phyloP scores from a whole-genome alignment of 30 jellyfish, hydroid and myxozoan genomes.

The Catostylus mosaicus region DNA sequence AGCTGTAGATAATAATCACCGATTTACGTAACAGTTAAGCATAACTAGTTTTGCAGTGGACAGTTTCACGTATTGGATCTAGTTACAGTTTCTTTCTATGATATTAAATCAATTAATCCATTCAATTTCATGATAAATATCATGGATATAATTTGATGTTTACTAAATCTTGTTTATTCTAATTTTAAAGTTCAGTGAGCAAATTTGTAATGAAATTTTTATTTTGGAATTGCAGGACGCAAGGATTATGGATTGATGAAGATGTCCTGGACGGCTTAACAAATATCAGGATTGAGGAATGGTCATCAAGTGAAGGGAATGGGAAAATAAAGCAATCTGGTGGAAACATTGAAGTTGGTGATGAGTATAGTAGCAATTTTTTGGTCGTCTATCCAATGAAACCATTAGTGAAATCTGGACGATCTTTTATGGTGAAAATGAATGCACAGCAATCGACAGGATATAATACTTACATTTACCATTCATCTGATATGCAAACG shows the following conservation, averaged over 20 bases:
- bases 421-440: constrained; percentile 73
- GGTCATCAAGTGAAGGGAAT: constrained; percentile 47
- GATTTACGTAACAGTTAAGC: too few species aligned
- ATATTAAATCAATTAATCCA: too few species aligned
- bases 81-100: too few species aligned
- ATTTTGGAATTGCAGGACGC: constrained; percentile 9
- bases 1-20: too few species aligned
- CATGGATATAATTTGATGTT: too few species aligned
- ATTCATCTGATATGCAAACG: constrained; percentile 66
- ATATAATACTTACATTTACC: constrained; percentile 56
- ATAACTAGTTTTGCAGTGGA: too few species aligned
- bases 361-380: constrained; percentile 70
- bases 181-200: too few species aligned
- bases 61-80: too few species aligned
- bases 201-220: too few species aligned
- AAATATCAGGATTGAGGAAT: constrained; percentile 43
- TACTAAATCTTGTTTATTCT: too few species aligned
- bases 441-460: constrained; percentile 54
- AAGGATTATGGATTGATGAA: constrained; percentile 62
- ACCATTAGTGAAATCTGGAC: constrained; percentile 60
- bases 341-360: constrained; percentile 67
- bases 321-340: constrained; percentile 15
- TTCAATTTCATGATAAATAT: too few species aligned
- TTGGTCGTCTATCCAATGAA: constrained; percentile 76
- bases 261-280: constrained; percentile 54